phyloP scores from a whole-genome alignment of 1,140 invertebrate genomes.

The Calephelis virginiensis region DNA sequence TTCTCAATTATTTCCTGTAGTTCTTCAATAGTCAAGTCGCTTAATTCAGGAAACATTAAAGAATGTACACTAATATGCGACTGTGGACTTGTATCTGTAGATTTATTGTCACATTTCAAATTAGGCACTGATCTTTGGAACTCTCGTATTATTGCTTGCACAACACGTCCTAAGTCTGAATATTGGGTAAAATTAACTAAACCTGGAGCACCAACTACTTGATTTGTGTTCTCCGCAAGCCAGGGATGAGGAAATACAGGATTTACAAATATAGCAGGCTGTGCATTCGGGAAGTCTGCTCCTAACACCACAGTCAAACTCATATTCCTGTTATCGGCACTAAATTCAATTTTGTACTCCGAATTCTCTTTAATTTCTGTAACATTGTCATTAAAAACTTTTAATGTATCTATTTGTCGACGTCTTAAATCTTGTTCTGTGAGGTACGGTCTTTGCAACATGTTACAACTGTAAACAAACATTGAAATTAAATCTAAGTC shows the following conservation, averaged over 20 bases:
- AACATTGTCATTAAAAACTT: conserved; percentile 86
- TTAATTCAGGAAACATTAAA: conserved; percentile 81
- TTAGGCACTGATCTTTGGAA: conserved; percentile 81
- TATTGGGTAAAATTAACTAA: conserved; percentile 86
- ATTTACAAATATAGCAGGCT: conserved; percentile 83
- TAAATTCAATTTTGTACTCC: conserved; percentile 86
- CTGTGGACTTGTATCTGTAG: conserved; percentile 50
- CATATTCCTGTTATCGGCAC: conserved; percentile 80
- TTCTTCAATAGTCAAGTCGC: conserved; percentile 83
- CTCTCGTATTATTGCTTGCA: conserved; percentile 88
- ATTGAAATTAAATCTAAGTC: too few species aligned
- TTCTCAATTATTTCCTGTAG: conserved; percentile 83
- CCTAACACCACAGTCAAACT: conserved; percentile 82
- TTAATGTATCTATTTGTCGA: conserved; percentile 85
- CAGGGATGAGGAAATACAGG: conserved; percentile 84
- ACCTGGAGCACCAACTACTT: conserved; percentile 85
- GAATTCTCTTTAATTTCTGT: conserved; percentile 83
- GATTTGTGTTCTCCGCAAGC: conserved; percentile 81
- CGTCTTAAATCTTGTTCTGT: conserved; percentile 71
- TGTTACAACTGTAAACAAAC: conserved; percentile 20
- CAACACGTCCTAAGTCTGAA: conserved; percentile 87
- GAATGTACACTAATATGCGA: conserved; percentile 43
- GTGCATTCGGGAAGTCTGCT: conserved; percentile 86
- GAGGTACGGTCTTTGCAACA: conserved; percentile 59
- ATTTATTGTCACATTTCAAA: conserved; percentile 43